phyloP scores from a whole-genome alignment of 2,797 vertebrate species.

The Artibeus lituratus region DNA sequence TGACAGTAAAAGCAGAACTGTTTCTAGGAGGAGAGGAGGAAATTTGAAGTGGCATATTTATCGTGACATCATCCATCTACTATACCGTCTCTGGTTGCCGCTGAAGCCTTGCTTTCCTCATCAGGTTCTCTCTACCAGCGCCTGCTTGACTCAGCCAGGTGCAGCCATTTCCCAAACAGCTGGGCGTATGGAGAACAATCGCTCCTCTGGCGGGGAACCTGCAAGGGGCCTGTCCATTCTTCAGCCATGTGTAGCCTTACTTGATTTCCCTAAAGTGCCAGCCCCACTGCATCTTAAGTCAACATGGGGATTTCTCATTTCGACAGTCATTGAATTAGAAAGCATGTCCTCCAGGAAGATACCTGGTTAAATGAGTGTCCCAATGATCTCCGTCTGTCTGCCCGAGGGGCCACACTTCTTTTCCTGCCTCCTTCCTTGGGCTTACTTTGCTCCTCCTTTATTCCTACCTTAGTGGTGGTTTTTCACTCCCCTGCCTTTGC shows the following conservation, averaged over 20 bases:
- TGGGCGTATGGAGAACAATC: background rate
- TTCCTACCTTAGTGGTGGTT: background rate
- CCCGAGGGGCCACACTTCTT: background rate
- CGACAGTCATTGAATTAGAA: background rate
- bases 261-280: background rate
- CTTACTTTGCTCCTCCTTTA: background rate
- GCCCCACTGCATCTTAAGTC: background rate
- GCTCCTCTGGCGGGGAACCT: background rate
- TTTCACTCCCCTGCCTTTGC: background rate
- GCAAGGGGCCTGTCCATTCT: background rate
- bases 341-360: background rate
- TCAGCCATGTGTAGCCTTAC: background rate
- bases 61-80: background rate
- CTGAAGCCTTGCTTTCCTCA: slow-evolving; percentile 21
- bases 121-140: slow-evolving; percentile 1
- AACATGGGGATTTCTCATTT: background rate
- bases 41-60: background rate
- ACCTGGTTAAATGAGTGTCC: background rate
- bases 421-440: background rate
- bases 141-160: slow-evolving; percentile 14
- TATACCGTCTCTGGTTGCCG: background rate
- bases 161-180: background rate
- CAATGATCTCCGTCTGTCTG: background rate
- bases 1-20: background rate
- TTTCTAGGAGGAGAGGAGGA: background rate